Percentiles rank a stretch among this genome's conserved stretches.
Conservation (phyloP, 64 coral and sea anemone species). For the Stylophora pistillata region DNA sequence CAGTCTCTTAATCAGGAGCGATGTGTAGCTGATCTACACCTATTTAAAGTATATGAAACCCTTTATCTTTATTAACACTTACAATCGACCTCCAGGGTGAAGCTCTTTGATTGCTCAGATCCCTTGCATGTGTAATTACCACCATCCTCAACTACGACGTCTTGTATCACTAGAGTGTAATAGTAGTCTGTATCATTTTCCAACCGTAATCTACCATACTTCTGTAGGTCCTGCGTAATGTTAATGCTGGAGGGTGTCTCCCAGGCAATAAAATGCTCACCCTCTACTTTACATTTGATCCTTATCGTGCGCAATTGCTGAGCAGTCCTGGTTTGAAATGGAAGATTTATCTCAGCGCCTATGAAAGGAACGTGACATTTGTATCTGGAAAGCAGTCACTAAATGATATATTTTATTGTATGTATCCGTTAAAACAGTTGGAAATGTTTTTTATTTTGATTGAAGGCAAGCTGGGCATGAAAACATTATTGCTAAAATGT, state of each 20-base stretch:
- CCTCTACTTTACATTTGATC: not conserved
- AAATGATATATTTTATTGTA: too few species aligned
- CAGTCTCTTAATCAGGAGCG: too few species aligned
- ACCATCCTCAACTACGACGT: constrained; percentile 14
- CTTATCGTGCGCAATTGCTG: constrained; percentile 11
- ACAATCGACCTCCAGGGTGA: constrained; percentile 40
- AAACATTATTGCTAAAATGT: too few species aligned
- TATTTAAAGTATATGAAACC: too few species aligned
- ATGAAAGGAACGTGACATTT: not conserved
- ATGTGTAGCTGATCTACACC: too few species aligned
- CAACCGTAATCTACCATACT: not conserved
- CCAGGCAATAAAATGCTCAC: constrained; percentile 24
- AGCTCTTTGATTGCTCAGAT: constrained; percentile 6
- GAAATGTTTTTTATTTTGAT: too few species aligned
- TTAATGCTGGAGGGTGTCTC: constrained; percentile 8
- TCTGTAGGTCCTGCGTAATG: not conserved
- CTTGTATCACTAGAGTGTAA: not conserved
- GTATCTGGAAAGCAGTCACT: not conserved
- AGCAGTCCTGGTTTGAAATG: constrained; percentile 16
- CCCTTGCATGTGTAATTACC: constrained; percentile 20
- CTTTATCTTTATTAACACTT: too few species aligned
- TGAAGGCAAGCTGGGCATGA: too few species aligned
- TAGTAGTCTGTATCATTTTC: not conserved
- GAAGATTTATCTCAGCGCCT: constrained; percentile 8
- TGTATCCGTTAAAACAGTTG: too few species aligned